Evolutionary conservation across 2,113 vertebrate genomes (phyloP).

Genomic region (Scartelaos histophorus): DNA sequence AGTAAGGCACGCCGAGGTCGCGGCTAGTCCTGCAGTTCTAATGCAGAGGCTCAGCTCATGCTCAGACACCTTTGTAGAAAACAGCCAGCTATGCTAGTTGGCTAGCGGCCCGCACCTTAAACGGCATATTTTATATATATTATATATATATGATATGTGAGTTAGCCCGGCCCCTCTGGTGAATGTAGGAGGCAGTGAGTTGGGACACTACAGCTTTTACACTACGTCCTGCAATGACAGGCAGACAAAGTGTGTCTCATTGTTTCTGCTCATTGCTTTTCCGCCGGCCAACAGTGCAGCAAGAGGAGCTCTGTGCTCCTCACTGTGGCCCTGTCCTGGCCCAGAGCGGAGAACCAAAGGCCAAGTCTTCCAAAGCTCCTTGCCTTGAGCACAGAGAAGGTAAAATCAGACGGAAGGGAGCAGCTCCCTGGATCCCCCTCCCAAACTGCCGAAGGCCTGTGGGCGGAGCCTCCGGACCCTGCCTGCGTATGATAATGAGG

Average conservation of each 20-base stretch:
- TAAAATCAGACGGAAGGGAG: slow-evolving; percentile 51
- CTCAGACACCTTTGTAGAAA: slow-evolving; percentile 18
- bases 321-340: slow-evolving; percentile 11
- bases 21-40: slow-evolving; percentile 80
- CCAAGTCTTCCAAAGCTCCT: slow-evolving; percentile 51
- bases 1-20: slow-evolving; percentile 66
- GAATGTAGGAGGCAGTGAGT: slow-evolving; percentile 55
- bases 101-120: slow-evolving; percentile 65
- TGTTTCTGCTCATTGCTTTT: slow-evolving; percentile 38
- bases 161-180: slow-evolving; percentile 79
- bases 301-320: not conserved
- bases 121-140: slow-evolving; percentile 85
- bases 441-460: slow-evolving; percentile 69
- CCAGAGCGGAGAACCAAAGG: slow-evolving; percentile 18
- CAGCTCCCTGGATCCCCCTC: slow-evolving; percentile 70
- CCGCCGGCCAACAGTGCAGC: slow-evolving; percentile 5
- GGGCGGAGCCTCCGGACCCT: slow-evolving; percentile 69
- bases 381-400: slow-evolving; percentile 49
- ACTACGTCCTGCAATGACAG: slow-evolving; percentile 40
- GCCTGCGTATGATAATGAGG: slow-evolving; percentile 65
- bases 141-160: slow-evolving; percentile 86
- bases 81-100: slow-evolving; percentile 70
- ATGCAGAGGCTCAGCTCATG: slow-evolving; percentile 73
- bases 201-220: slow-evolving; percentile 29
- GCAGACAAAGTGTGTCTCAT: slow-evolving; percentile 53